phyloP scores from a whole-genome alignment of 2,797 vertebrate genomes.

The Hydrolagus colliei region DNA sequence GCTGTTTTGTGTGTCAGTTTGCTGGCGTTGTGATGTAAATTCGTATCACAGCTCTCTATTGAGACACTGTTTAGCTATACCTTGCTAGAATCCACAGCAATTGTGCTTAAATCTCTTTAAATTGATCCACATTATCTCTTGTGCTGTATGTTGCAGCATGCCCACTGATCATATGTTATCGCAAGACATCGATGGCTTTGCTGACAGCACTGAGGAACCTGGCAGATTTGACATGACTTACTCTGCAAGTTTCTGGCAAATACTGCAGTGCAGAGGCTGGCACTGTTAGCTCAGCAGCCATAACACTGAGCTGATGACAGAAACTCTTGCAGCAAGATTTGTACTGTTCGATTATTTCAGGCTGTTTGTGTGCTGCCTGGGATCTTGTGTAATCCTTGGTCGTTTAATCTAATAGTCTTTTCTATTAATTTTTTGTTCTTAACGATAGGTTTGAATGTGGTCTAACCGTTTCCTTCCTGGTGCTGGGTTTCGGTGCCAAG shows the following conservation, averaged over 20 bases:
- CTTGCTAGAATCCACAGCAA: conserved; percentile 7
- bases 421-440: too few species aligned
- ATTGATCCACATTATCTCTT: not conserved
- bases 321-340: conserved; percentile 11
- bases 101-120: not conserved
- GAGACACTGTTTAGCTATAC: not conserved
- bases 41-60: not conserved
- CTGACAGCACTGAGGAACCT: not conserved
- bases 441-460: too few species aligned
- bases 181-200: not conserved
- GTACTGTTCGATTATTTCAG: not conserved
- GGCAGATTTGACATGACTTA: conserved; percentile 9
- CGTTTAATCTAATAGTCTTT: too few species aligned
- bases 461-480: too few species aligned
- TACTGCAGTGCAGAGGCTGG: conserved; percentile 28
- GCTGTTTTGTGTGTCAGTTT: not conserved
- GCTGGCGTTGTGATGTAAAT: conserved; percentile 1
- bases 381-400: not conserved
- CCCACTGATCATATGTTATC: not conserved
- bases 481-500: too few species aligned
- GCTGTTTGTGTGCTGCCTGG: not conserved
- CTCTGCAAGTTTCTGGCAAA: conserved; percentile 27
- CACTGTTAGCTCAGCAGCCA: conserved; percentile 22
- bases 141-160: not conserved
- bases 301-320: conserved; percentile 12